Evolutionary conservation across 2,113 vertebrate species (phyloP).

Genomic region (Probosciger aterrimus): DNA sequence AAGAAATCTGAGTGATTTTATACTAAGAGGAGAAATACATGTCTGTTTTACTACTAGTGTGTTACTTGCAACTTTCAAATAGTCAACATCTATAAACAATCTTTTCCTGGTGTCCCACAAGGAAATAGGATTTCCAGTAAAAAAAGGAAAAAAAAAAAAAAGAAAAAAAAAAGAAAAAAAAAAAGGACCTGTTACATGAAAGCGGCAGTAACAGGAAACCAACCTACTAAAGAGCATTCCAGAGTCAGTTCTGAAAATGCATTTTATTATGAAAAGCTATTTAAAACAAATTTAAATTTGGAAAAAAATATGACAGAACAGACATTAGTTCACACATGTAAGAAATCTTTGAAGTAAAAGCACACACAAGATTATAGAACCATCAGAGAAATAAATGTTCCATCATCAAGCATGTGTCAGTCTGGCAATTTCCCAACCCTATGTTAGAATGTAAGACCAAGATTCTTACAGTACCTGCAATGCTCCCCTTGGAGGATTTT

Average conservation of each 20-base stretch:
- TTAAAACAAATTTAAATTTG: slow-evolving; percentile 4
- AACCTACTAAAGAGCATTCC: not conserved
- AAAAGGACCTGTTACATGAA: not conserved
- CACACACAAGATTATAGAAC: not conserved
- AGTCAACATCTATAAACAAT: not conserved
- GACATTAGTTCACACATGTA: not conserved
- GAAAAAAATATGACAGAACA: not conserved
- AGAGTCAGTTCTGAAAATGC: not conserved
- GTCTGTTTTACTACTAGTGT: not conserved
- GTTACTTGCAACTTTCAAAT: not conserved
- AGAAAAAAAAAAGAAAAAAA: too few relatives aligned
- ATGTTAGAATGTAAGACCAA: not conserved
- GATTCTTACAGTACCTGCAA: not conserved
- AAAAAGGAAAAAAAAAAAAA: not conserved
- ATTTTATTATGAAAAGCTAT: slow-evolving; percentile 42
- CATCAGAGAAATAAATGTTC: not conserved
- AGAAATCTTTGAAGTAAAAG: slow-evolving; percentile 1
- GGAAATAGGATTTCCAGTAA: not conserved
- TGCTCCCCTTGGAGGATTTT: not conserved
- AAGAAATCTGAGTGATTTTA: not conserved
- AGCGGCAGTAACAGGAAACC: not conserved
- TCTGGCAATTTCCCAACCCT: not conserved
- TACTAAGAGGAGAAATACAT: not conserved
- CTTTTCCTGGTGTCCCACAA: not conserved
- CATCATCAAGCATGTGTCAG: not conserved